phyloP scores from a whole-genome alignment of 1,140 invertebrate genomes.

The Mya arenaria region DNA sequence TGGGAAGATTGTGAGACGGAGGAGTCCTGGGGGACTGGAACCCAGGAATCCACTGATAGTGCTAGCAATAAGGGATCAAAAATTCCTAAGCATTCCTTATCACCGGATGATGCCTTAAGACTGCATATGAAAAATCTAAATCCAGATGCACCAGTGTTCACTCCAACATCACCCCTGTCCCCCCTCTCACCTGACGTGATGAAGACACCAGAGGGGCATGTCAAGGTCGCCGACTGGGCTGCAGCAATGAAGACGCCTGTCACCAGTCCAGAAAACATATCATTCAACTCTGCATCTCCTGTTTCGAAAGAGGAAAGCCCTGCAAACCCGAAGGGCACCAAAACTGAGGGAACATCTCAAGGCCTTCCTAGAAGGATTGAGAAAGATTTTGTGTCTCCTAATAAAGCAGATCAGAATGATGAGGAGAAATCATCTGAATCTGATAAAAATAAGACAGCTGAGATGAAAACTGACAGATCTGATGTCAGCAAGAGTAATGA shows the following conservation, averaged over 20 bases:
- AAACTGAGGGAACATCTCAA: conserved; percentile 28
- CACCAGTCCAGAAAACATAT: conserved; percentile 33
- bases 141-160: conserved; percentile 58
- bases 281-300: conserved; percentile 35
- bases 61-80: conserved; percentile 46
- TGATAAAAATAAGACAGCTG: too few relatives aligned
- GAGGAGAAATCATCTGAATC: too few relatives aligned
- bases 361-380: conserved; percentile 44
- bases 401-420: conserved; percentile 1
- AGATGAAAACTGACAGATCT: too few relatives aligned
- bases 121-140: conserved; percentile 41
- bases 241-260: conserved; percentile 51
- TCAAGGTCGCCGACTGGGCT: conserved; percentile 55
- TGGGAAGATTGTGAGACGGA: conserved; percentile 60
- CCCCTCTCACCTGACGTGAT: conserved; percentile 55
- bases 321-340: conserved; percentile 4
- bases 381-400: conserved; percentile 34
- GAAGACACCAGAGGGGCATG: conserved; percentile 58
- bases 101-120: conserved; percentile 43
- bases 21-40: conserved; percentile 42
- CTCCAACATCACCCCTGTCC: conserved; percentile 53
- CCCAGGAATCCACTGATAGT: conserved; percentile 33
- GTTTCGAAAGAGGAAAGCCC: conserved; percentile 23
- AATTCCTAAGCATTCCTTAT: conserved; percentile 51
- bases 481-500: conserved; percentile 17